phyloP scores from a whole-genome alignment of 2,797 vertebrate genomes.

The Lindbergichthys nudifrons region DNA sequence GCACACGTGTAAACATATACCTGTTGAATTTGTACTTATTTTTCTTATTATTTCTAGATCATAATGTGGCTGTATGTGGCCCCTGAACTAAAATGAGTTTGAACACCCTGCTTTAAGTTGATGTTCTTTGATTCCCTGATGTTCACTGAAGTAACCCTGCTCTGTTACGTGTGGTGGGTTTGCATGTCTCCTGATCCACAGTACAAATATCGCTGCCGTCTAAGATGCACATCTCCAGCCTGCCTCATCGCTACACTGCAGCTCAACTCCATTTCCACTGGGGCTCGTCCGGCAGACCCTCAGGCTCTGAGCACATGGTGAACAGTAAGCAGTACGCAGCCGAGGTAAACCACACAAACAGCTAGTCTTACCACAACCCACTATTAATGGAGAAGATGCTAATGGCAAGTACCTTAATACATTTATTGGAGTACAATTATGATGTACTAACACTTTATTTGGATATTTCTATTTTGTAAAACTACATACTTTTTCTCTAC shows the following conservation, averaged over 20 bases:
- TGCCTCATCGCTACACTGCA: slow-evolving; percentile 89
- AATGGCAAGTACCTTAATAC: not conserved
- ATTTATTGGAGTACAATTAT: not conserved
- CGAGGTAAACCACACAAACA: slow-evolving; percentile 85
- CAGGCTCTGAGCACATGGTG: slow-evolving; percentile 92
- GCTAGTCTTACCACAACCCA: not conserved
- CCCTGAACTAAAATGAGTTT: too few species aligned
- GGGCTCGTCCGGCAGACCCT: slow-evolving; percentile 85
- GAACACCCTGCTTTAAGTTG: not conserved
- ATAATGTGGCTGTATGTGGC: too few species aligned
- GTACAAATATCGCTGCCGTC: slow-evolving; percentile 89
- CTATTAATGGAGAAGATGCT: not conserved
- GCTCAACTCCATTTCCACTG: slow-evolving; percentile 95
- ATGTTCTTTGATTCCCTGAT: slow-evolving; percentile 24
- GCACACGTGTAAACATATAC: too few species aligned
- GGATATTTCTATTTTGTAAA: not conserved
- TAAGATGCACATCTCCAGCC: slow-evolving; percentile 87
- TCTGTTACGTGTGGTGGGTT: slow-evolving; percentile 9
- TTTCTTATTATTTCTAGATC: too few species aligned
- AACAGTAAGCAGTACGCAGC: slow-evolving; percentile 90
- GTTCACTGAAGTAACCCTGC: slow-evolving; percentile 10
- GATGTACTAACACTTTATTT: too few species aligned
- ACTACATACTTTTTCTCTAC: not conserved
- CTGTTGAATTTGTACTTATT: too few species aligned
- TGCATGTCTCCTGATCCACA: slow-evolving; percentile 72